Base-by-base conservation (phyloP, 2,113 vertebrate genomes). In the Uria aalge region DNA sequence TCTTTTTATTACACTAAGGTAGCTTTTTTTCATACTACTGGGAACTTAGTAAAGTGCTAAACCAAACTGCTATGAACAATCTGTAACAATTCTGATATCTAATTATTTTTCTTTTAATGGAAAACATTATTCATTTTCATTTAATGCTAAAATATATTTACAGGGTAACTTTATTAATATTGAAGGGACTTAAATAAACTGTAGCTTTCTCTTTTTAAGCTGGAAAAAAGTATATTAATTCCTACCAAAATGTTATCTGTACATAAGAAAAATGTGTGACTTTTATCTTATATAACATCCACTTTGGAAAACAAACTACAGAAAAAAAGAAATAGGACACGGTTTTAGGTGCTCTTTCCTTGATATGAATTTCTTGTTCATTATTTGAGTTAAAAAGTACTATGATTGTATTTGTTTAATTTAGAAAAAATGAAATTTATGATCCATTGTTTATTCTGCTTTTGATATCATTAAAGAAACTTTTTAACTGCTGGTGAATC, bases 371-470 rank as follows among this genome's bases (percentile, higher is more conserved):
- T 95, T 64, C 55, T 93, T 2, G 6, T 92, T 90, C 43, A 43
- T 92, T 83, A 75, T 84, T 87, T 86, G 17, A 71, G 48, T 52
- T 90, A 81, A 17, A 52, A 92, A 92, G 22, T 66, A 74, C 17
- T 85, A 38, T 56, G 66, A 85, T 75, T 27, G 14, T 75, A 84
- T 94, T 62, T 43, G 32, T 91, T 85, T 91, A 92, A 92, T 75
- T 90, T 83, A 68, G 47, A 91, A 97, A 92, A 83, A 87, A 52
- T 30, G 8, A 85, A 76, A 81, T 93, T 63, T 82, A 69, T 87
- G 59, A 80, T 71, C 67, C 63, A 78, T 90, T 96, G 74, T 92
- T 97, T 98, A 92, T 96, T 97, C 59, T 88, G 63, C 9, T 92
- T 96, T 97, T 91, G 75, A 34, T 92, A 74, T 83, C 27, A 95